phyloP scores from a whole-genome alignment of 2,888 invertebrate species.

The Nomada hirtipes region DNA sequence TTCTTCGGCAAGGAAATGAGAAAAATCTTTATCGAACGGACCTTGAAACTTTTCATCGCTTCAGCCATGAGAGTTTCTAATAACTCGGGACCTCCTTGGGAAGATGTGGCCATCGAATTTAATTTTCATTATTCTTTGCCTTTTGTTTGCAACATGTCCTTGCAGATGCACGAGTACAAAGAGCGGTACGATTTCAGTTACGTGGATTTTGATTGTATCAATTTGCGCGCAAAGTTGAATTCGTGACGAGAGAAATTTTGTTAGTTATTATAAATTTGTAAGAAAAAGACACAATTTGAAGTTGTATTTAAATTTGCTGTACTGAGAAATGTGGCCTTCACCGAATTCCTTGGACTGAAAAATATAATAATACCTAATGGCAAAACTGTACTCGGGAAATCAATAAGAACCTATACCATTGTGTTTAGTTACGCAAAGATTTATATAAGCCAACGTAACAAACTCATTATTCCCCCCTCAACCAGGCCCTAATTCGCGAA shows the following conservation, averaged over 20 bases:
- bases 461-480: background rate
- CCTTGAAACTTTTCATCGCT: slow-evolving; percentile 17
- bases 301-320: no score
- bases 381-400: background rate
- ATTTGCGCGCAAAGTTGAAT: no score
- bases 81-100: background rate
- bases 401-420: slow-evolving; percentile 1
- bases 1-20: slow-evolving; percentile 7
- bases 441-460: background rate
- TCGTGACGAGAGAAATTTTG: no score
- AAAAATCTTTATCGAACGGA: slow-evolving; percentile 11
- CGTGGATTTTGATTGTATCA: no score
- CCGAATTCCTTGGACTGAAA: no score
- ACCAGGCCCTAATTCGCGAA: no score
- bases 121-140: no score
- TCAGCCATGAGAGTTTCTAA: background rate
- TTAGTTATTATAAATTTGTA: no score
- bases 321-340: no score
- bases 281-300: no score
- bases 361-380: background rate
- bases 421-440: background rate
- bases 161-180: no score
- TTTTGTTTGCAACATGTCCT: background rate
- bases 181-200: no score
- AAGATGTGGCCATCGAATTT: background rate